phyloP scores from a whole-genome alignment of 2,113 vertebrate species.

The Tragelaphus imberbis region DNA sequence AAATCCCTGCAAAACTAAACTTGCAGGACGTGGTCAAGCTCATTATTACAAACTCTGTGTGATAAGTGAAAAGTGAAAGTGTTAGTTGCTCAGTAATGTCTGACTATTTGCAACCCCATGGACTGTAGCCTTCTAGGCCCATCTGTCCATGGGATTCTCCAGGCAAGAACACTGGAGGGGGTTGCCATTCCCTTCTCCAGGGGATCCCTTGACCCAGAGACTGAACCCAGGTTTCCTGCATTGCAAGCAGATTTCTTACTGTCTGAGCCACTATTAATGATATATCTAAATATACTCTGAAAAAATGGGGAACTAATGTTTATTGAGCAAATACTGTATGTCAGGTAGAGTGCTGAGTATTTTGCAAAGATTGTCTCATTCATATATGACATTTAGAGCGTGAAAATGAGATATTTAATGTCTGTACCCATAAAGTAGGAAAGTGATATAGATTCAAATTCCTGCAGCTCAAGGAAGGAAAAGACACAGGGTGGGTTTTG shows the following conservation, averaged over 20 bases:
- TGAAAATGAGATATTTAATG: neutral
- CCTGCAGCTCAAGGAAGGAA: neutral
- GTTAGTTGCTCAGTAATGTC: neutral
- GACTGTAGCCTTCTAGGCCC: neutral
- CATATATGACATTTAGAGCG: neutral
- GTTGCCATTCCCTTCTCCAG: neutral
- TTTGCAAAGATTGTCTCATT: neutral
- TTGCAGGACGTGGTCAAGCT: neutral
- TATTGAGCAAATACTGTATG: neutral
- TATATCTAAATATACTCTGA: neutral
- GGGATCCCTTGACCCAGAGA: neutral
- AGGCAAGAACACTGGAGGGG: neutral
- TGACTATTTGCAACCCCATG: rapidly evolving
- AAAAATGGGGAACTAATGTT: neutral
- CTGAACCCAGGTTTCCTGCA: neutral
- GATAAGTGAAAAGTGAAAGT: neutral
- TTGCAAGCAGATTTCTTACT: neutral
- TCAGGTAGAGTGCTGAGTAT: neutral
- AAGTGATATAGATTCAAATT: neutral
- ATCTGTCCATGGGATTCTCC: neutral
- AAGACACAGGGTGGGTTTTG: neutral
- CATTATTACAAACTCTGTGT: neutral
- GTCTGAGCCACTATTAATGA: neutral
- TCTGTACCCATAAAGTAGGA: neutral
- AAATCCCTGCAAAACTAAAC: neutral